phyloP scores from a whole-genome alignment of 2,113 vertebrate species.

The Hemichromis elongatus region DNA sequence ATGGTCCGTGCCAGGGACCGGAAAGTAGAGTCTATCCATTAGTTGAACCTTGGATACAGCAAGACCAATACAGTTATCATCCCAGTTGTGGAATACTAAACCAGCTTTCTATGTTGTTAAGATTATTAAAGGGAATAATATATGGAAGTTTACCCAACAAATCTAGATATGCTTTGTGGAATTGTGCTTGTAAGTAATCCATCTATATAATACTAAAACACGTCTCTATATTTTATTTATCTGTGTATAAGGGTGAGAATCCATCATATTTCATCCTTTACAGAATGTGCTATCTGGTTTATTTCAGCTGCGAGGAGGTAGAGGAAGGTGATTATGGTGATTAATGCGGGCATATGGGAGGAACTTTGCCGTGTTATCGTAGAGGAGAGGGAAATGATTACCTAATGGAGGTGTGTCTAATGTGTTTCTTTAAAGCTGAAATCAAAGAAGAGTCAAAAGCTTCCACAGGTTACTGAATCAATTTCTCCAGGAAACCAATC shows the following conservation, averaged over 20 bases:
- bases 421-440: conserved; percentile 48
- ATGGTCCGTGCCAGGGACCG: not conserved
- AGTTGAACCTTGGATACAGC: not conserved
- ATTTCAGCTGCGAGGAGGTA: conserved; percentile 38
- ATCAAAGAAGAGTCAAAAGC: conserved; percentile 42
- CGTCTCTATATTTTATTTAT: conserved; percentile 9
- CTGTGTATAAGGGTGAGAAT: not conserved
- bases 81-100: not conserved
- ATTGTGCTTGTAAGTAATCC: not conserved
- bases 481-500: conserved; percentile 39
- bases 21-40: not conserved
- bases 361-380: conserved; percentile 34
- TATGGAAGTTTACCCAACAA: not conserved
- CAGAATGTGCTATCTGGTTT: conserved; percentile 27
- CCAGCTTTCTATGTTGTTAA: not conserved
- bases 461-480: conserved; percentile 24
- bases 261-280: conserved; percentile 28
- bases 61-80: not conserved
- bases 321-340: conserved; percentile 62
- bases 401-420: conserved; percentile 56
- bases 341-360: conserved; percentile 58
- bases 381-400: conserved; percentile 38
- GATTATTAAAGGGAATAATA: not conserved
- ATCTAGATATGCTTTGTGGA: not conserved
- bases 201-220: not conserved